These are phyloP conservation scores for Oreotrochilus melanogaster DNA, from an alignment of 2,113 vertebrate genomes.

Conservation along the genomic window DNA sequence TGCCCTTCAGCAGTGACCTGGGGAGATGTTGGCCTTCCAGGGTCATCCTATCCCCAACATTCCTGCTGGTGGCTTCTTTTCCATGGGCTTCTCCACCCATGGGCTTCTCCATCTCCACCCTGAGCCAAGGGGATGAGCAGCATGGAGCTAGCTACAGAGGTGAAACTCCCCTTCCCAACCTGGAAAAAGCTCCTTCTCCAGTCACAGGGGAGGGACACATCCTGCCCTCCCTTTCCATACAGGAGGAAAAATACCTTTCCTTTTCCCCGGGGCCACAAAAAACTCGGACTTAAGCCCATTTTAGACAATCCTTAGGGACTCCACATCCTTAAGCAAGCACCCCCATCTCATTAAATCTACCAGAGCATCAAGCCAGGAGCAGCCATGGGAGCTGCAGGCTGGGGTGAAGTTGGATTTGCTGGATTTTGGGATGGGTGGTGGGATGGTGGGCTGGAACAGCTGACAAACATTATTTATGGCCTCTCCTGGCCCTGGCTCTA, in stretches of 20 bases:
- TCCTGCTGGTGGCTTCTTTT: not conserved
- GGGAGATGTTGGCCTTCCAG: not conserved
- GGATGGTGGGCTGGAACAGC: rapidly evolving
- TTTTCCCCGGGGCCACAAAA: not conserved
- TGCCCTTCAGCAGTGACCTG: rapidly evolving
- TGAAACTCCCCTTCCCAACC: not conserved
- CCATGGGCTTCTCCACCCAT: not conserved
- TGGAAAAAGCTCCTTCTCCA: not conserved
- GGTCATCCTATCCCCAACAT: rapidly evolving
- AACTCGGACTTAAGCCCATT: not conserved
- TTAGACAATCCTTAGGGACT: not conserved
- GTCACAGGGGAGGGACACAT: not conserved
- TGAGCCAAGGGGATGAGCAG: not conserved
- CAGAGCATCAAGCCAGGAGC: not conserved
- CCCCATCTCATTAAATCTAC: not conserved
- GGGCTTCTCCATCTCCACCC: not conserved
- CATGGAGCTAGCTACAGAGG: not conserved
- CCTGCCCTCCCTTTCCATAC: not conserved
- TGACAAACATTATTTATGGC: not conserved
- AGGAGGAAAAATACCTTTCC: rapidly evolving
- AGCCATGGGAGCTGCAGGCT: not conserved
- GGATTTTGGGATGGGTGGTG: not conserved
- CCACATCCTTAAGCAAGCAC: not conserved
- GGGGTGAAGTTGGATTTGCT: not conserved
- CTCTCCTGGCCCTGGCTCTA: not conserved